phyloP scores from a whole-genome alignment of 2,797 vertebrate genomes.

The Garrulus glandarius region DNA sequence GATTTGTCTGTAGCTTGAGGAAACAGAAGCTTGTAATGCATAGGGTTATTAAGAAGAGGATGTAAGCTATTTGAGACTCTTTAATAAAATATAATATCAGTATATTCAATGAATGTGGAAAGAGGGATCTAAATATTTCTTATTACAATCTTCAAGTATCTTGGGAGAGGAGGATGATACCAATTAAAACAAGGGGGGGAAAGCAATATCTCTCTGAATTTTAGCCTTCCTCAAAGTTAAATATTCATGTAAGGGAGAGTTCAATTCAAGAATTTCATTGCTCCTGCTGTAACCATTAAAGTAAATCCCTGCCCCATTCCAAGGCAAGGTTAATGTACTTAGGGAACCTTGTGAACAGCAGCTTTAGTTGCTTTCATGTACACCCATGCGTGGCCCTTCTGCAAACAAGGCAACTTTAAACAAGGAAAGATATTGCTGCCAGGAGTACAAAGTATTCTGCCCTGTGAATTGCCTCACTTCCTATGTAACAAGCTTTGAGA shows the following conservation, averaged over 20 bases:
- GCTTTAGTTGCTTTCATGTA: constrained; percentile 38
- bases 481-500: not conserved
- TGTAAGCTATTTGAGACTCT: constrained; percentile 44
- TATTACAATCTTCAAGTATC: not conserved
- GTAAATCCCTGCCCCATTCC: not conserved
- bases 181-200: not conserved
- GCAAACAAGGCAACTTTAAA: constrained; percentile 51
- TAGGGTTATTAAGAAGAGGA: constrained; percentile 51
- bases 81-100: constrained; percentile 62
- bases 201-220: not conserved
- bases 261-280: not conserved
- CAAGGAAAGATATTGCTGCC: constrained; percentile 33
- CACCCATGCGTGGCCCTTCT: constrained; percentile 31
- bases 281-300: constrained; percentile 21
- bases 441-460: constrained; percentile 43
- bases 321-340: constrained; percentile 42
- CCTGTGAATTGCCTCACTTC: constrained; percentile 26
- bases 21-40: constrained; percentile 61
- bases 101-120: constrained; percentile 52
- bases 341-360: not conserved
- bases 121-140: constrained; percentile 36
- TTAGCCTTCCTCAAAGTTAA: constrained; percentile 28
- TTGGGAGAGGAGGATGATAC: not conserved
- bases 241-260: constrained; percentile 8
- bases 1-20: constrained; percentile 67